Evolutionary conservation across 2,888 invertebrate species (phyloP).

Genomic region (Dendrolimus houi): DNA sequence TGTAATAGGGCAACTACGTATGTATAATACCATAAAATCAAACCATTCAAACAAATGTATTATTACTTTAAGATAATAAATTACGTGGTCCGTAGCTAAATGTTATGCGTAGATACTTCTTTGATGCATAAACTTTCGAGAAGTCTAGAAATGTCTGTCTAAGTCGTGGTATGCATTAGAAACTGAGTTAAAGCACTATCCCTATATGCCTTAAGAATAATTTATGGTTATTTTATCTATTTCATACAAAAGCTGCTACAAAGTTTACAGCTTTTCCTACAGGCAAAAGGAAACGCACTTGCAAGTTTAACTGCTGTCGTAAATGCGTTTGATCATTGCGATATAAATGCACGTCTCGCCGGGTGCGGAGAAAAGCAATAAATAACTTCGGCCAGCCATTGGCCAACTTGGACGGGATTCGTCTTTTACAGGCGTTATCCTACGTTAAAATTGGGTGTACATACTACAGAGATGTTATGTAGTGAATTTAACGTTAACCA

Average conservation of each 20-base stretch:
- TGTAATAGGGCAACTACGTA: too few relatives aligned
- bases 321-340: conserved; percentile 39
- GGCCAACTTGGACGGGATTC: background rate
- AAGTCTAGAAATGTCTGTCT: background rate
- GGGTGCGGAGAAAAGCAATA: conserved; percentile 44
- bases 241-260: background rate
- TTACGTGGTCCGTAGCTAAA: too few relatives aligned
- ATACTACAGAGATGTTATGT: too few relatives aligned
- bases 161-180: background rate
- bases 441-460: background rate
- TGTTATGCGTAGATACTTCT: background rate
- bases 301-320: conserved; percentile 40
- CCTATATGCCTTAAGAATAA: background rate
- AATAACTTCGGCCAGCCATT: conserved; percentile 29
- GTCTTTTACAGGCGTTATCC: background rate
- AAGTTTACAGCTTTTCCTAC: conserved; percentile 19
- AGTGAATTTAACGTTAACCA: too few relatives aligned
- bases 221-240: background rate
- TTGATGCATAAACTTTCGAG: background rate
- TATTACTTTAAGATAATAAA: too few relatives aligned
- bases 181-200: background rate
- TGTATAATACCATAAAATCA: too few relatives aligned
- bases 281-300: conserved; percentile 26
- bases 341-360: conserved; percentile 35
- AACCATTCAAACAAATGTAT: too few relatives aligned